These are phyloP conservation scores for Lithophane semibrunnea DNA, from an alignment of 2,888 invertebrate species.

Conservation along the genomic window DNA sequence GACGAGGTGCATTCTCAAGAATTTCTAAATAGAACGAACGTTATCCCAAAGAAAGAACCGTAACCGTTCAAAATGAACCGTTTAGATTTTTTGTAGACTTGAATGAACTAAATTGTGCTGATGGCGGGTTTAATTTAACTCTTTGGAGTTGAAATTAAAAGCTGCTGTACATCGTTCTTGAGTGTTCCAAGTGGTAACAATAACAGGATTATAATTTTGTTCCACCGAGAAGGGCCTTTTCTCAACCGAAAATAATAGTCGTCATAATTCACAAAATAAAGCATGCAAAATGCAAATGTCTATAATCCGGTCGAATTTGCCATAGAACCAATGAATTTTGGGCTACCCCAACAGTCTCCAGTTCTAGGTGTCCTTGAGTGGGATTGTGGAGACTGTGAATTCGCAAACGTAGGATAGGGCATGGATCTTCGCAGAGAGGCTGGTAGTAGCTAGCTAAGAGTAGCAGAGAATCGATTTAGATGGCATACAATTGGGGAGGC, in stretches of 20 bases:
- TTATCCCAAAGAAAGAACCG: constrained; percentile 7
- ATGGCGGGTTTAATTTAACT: constrained; percentile 1
- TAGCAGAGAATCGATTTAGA: neutral
- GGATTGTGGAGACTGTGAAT: neutral
- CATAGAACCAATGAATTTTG: neutral
- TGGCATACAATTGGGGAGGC: neutral
- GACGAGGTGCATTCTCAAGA: constrained; percentile 41
- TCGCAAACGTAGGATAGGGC: neutral
- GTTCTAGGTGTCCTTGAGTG: neutral
- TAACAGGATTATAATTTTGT: neutral
- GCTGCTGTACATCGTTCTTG: neutral
- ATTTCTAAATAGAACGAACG: constrained; percentile 47
- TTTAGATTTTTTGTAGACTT: constrained; percentile 13
- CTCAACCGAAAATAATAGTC: neutral
- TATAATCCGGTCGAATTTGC: too few relatives aligned
- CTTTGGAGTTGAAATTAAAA: constrained; percentile 17
- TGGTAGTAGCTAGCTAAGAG: neutral
- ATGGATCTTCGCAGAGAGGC: neutral
- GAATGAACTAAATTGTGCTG: constrained; percentile 37
- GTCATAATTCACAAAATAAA: neutral
- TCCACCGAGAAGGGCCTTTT: neutral
- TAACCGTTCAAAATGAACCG: constrained; percentile 16
- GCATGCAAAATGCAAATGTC: too few relatives aligned
- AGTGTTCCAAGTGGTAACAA: neutral
- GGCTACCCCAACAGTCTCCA: neutral